phyloP scores from a whole-genome alignment of 2,113 vertebrate genomes.

The Aramus guarauna region DNA sequence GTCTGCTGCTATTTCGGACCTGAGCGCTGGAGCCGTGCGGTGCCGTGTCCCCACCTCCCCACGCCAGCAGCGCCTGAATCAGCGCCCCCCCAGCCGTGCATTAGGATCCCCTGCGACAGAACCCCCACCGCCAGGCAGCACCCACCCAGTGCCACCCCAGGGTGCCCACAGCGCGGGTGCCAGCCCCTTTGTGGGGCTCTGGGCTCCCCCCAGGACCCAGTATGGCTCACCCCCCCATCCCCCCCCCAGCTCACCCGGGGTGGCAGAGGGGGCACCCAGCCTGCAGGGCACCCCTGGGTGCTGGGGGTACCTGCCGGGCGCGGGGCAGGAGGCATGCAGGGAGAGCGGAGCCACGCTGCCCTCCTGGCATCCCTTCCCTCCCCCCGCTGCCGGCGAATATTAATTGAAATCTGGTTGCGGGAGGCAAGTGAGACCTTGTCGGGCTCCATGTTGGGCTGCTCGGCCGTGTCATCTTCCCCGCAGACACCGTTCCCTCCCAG shows the following conservation, averaged over 20 bases:
- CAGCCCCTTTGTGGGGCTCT: background rate
- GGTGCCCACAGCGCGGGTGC: accelerated
- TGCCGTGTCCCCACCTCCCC: constrained; percentile 32
- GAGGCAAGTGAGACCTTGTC: background rate
- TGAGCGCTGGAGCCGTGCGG: background rate
- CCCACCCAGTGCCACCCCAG: background rate
- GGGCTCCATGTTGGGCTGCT: constrained; percentile 58
- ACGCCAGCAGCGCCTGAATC: background rate
- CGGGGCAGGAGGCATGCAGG: background rate
- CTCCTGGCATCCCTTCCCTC: background rate
- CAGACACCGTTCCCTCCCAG: constrained; percentile 58
- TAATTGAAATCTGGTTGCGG: constrained; percentile 13
- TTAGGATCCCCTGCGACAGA: accelerated
- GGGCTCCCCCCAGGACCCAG: background rate
- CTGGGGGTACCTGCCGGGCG: accelerated
- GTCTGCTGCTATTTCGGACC: constrained; percentile 67
- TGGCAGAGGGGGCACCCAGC: background rate
- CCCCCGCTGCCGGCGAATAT: background rate
- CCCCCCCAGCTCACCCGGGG: no score
- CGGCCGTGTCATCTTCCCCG: constrained; percentile 59
- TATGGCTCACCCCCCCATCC: background rate
- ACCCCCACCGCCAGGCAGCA: accelerated
- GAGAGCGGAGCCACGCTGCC: background rate
- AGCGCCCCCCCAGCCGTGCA: background rate
- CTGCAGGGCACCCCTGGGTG: background rate